Conservation (phyloP, 2,888 invertebrate genomes). For the Tiliacea citrago region DNA sequence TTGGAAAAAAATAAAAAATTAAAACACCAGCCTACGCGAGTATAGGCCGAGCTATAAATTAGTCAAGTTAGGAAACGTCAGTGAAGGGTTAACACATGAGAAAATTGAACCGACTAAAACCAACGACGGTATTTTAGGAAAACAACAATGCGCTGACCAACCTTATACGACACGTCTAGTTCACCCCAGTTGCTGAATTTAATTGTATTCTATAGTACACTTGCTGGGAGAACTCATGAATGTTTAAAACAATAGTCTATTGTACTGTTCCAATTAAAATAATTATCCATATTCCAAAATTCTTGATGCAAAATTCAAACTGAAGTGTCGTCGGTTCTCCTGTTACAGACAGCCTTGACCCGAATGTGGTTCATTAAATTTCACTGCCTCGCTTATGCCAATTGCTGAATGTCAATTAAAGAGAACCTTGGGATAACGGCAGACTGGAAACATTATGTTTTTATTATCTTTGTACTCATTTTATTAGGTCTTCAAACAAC, state of each 20-base stretch:
- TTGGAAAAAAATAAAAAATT: slow-evolving; percentile 74
- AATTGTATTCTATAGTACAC: slow-evolving; percentile 32
- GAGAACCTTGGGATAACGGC: slow-evolving; percentile 76
- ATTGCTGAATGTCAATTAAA: slow-evolving; percentile 85
- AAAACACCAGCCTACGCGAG: slow-evolving; percentile 58
- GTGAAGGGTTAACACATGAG: slow-evolving; percentile 23
- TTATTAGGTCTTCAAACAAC: slow-evolving; percentile 74
- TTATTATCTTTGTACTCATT: slow-evolving; percentile 76
- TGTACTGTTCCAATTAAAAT: slow-evolving; percentile 55
- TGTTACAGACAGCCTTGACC: slow-evolving; percentile 81
- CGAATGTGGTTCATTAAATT: slow-evolving; percentile 85
- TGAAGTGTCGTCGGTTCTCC: slow-evolving; percentile 63
- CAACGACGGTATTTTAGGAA: not conserved
- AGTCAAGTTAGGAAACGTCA: slow-evolving; percentile 29
- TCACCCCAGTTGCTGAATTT: slow-evolving; percentile 7
- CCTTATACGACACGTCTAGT: slow-evolving; percentile 7
- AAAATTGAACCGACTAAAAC: slow-evolving; percentile 15
- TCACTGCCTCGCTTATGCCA: slow-evolving; percentile 81
- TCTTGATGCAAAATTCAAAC: slow-evolving; percentile 65
- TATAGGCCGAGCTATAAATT: slow-evolving; percentile 64
- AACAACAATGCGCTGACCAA: not conserved
- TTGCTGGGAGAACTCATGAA: slow-evolving; percentile 37
- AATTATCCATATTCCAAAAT: slow-evolving; percentile 62
- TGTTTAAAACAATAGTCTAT: slow-evolving; percentile 55
- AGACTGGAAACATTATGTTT: slow-evolving; percentile 74